Base-by-base conservation (phyloP, 2,797 vertebrate species). In the Momotus momota region DNA sequence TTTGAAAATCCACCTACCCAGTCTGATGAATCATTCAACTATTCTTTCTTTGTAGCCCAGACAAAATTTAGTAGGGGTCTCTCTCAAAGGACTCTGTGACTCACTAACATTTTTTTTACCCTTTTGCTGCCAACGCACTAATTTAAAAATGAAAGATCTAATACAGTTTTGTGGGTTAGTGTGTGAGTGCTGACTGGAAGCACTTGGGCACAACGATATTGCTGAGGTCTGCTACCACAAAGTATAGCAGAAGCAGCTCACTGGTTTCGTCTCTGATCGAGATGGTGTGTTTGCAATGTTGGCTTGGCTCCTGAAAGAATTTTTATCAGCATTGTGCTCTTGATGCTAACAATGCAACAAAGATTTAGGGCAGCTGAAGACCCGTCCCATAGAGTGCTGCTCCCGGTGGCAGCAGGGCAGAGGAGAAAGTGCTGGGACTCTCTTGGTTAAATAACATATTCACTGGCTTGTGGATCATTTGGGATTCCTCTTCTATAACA, bases 261-360 rank as follows among this genome's bases (percentile, higher is more conserved):
- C 25, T 61, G 49, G 20, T 41, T 65, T 79, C 2, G 43, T 65
- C 38, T 88, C 62, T 48, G 60, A 55, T 43, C 0, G 0, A 82
- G 67, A 17, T 0, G 3, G 21, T 55, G 52, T 65, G 22, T 55
- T 88, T 91, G 57, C 57, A 81, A 3, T 1, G 4, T 60, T 86
- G 80, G 38, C 72, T 94, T n/a, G 52, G 41, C n/a, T 67, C 38
- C 38, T 46, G 43, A 65, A 22, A 7, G 12, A 62, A 12, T 27
- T 69, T 54, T n/a, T 61, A 43, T 25, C 71, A 82, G 22, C 0
- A 2, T 41, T n/a, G 29, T 0, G 0, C 33, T 54, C 57, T 46
- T 81, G n/a, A 41, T 71, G 51, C n/a, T 40, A 82, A 67, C 38
- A 31, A 12, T 5, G 33, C 27, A 49, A 14, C 27, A 29, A 35